These are phyloP conservation scores for Rissa tridactyla DNA, from an alignment of 2,113 vertebrate genomes.

Conservation along the genomic window DNA sequence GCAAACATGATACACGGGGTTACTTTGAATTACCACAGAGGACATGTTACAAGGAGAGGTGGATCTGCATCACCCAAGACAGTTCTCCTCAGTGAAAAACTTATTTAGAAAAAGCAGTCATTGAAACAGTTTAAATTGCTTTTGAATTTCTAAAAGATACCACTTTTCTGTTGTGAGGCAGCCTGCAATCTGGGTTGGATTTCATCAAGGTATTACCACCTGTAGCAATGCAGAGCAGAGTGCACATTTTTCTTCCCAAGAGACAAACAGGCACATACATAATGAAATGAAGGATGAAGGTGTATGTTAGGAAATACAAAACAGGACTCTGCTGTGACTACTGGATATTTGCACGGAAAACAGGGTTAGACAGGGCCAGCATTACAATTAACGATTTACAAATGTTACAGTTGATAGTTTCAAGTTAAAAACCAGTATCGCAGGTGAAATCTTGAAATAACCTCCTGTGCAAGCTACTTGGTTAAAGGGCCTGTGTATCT, in stretches of 20 bases:
- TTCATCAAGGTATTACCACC: not conserved
- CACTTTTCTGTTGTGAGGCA: slow-evolving; percentile 54
- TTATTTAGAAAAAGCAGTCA: not conserved
- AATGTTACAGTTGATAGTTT: not conserved
- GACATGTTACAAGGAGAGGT: slow-evolving; percentile 14
- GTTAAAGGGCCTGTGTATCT: not conserved
- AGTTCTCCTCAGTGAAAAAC: slow-evolving; percentile 31
- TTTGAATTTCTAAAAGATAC: slow-evolving; percentile 53
- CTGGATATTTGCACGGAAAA: not conserved
- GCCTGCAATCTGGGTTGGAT: not conserved
- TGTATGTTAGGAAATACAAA: slow-evolving; percentile 17
- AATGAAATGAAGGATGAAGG: slow-evolving; percentile 32
- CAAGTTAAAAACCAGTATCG: not conserved
- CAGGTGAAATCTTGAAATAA: not conserved
- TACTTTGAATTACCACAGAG: slow-evolving; percentile 4
- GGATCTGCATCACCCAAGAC: slow-evolving; percentile 52
- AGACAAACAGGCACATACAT: slow-evolving; percentile 25
- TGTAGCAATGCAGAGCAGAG: slow-evolving; percentile 55
- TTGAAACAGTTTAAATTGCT: not conserved
- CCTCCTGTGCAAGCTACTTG: not conserved
- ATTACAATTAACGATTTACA: not conserved
- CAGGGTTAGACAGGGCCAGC: slow-evolving; percentile 21
- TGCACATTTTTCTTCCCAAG: not conserved
- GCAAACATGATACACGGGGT: not conserved
- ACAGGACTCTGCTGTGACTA: not conserved